Percentiles rank a stretch among this genome's conserved stretches.
These are phyloP conservation scores for Ashinkailepas kermadecensis DNA, from an alignment of 2,888 invertebrate genomes.

Conservation along the genomic window DNA sequence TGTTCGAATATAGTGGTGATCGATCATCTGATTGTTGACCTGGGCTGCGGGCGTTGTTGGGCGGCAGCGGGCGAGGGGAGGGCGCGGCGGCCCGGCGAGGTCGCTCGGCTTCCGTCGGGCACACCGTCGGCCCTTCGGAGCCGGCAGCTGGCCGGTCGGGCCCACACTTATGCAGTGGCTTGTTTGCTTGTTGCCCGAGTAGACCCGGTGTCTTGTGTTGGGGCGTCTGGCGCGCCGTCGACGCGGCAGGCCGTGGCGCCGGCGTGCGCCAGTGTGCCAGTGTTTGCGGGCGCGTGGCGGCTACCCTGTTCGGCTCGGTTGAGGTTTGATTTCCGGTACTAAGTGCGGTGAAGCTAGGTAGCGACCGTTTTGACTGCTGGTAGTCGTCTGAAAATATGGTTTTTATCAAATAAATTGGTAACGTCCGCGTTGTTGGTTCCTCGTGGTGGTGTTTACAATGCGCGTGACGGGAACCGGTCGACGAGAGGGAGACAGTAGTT, in stretches of 20 bases:
- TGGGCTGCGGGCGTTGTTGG: neutral
- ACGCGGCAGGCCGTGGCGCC: too few relatives aligned
- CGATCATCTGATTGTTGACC: slow-evolving; percentile 10
- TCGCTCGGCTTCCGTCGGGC: too few relatives aligned
- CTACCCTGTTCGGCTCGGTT: too few relatives aligned
- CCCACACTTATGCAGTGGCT: neutral
- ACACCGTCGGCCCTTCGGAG: neutral
- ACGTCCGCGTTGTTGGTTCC: neutral
- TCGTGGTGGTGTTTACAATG: neutral
- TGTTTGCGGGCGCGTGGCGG: too few relatives aligned
- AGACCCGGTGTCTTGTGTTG: neutral
- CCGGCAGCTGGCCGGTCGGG: neutral
- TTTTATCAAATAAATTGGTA: slow-evolving; percentile 15
- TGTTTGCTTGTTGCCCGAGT: slow-evolving; percentile 6
- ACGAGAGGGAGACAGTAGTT: too few relatives aligned
- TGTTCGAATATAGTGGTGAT: slow-evolving; percentile 21
- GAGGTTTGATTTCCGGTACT: too few relatives aligned
- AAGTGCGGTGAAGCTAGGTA: neutral
- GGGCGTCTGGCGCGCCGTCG: neutral
- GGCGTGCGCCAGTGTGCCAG: too few relatives aligned
- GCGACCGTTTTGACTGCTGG: neutral
- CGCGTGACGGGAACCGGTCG: too few relatives aligned
- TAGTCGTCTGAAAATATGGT: neutral
- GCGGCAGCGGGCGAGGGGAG: neutral
- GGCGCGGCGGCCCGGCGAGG: too few relatives aligned